Evolutionary conservation across 2,113 vertebrate species (phyloP).

Genomic region (Phylloscopus trochilus): DNA sequence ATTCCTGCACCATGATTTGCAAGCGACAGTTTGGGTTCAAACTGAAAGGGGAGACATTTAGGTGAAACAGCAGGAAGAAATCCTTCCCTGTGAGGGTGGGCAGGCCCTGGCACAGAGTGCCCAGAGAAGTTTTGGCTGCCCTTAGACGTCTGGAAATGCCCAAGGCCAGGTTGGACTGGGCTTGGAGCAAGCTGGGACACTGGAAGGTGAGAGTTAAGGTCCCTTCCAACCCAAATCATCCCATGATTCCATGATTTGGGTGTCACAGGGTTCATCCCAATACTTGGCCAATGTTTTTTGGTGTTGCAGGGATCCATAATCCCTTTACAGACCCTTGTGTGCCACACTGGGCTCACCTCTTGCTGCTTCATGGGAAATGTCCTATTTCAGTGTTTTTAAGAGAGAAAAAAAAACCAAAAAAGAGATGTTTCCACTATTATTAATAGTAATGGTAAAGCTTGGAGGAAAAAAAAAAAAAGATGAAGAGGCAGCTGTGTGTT

Average conservation of each 20-base stretch:
- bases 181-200: not conserved
- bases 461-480: not conserved
- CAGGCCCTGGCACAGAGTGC: not conserved
- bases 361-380: not conserved
- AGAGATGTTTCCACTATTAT: not conserved
- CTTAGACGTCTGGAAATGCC: not conserved
- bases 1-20: not conserved
- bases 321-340: not conserved
- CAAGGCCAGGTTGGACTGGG: rapidly evolving
- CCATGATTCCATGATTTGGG: not conserved
- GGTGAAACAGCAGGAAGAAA: not conserved
- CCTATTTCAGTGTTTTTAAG: not conserved
- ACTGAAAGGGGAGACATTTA: not conserved
- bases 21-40: not conserved
- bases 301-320: not conserved
- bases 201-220: not conserved
- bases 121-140: not conserved
- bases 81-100: not conserved
- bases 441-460: not conserved
- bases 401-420: not conserved
- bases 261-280: not conserved
- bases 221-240: not conserved
- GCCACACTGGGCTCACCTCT: not conserved
- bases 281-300: rapidly evolving
- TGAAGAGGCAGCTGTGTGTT: not conserved